A percentile compares a stretch with the other conserved stretches of the same genome.
These are phyloP conservation scores for Microplitis mediator DNA, from an alignment of 1,140 invertebrate genomes.

Conservation along the genomic window DNA sequence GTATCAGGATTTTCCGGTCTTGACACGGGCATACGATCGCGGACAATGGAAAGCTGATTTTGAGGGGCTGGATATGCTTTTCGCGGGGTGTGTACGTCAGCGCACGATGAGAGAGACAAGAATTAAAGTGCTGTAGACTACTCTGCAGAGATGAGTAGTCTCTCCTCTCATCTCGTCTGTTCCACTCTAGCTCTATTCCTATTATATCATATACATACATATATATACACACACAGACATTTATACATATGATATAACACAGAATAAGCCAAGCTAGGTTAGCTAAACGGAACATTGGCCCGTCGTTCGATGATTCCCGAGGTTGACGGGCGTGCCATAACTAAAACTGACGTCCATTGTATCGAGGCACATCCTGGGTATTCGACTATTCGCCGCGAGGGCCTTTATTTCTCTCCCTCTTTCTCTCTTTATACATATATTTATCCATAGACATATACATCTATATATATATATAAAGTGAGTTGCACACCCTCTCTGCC, in stretches of 20 bases:
- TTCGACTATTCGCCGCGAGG: constrained; percentile 25
- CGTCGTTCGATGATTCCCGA: constrained; percentile 44
- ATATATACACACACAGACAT: background rate
- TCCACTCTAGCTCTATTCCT: too few relatives aligned
- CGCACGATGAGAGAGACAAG: background rate
- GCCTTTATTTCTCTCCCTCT: constrained; percentile 11
- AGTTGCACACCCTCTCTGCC: background rate
- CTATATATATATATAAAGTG: background rate
- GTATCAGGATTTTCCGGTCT: constrained; percentile 20
- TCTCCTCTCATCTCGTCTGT: too few relatives aligned
- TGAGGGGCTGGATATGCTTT: constrained; percentile 20
- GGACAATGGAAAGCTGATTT: constrained; percentile 16
- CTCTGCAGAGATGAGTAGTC: too few relatives aligned
- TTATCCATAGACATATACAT: constrained; percentile 13
- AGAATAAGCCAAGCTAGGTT: background rate
- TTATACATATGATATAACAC: background rate
- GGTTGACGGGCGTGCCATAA: constrained; percentile 52
- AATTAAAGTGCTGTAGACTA: too few relatives aligned
- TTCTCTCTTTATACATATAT: constrained; percentile 2
- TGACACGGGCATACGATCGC: constrained; percentile 7
- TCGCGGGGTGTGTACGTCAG: constrained; percentile 1
- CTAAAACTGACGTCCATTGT: constrained; percentile 56
- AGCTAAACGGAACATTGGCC: constrained; percentile 37
- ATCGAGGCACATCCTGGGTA: constrained; percentile 41
- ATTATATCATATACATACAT: background rate